Evolutionary conservation across 2,888 invertebrate genomes (phyloP).

Genomic region (Caenorhabditis becei): DNA sequence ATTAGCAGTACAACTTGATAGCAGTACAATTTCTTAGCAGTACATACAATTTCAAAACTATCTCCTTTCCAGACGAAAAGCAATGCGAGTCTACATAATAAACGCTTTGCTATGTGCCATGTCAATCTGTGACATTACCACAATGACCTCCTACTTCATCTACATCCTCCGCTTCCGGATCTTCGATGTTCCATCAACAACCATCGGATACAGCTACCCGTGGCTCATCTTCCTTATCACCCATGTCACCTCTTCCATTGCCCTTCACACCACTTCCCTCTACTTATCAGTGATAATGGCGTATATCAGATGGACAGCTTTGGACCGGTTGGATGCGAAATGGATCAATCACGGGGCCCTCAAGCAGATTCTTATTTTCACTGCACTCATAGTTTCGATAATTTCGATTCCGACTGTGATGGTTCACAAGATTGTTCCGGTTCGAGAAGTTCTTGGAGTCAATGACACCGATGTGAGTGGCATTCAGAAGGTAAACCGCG

Average conservation of each 20-base stretch:
- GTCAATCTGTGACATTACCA: constrained; percentile 79
- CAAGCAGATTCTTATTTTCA: constrained; percentile 76
- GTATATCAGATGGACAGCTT: constrained; percentile 76
- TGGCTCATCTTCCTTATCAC: constrained; percentile 73
- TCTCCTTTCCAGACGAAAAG: constrained; percentile 60
- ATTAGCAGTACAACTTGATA: neutral
- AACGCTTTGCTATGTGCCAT: constrained; percentile 73
- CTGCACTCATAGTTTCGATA: constrained; percentile 71
- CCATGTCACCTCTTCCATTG: constrained; percentile 75
- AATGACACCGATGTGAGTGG: constrained; percentile 47
- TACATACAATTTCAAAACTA: neutral
- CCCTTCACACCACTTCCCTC: constrained; percentile 78
- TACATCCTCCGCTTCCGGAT: constrained; percentile 78
- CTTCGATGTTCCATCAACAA: constrained; percentile 58
- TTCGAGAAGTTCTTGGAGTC: constrained; percentile 60
- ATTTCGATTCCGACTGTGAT: constrained; percentile 80
- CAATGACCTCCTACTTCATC: constrained; percentile 79
- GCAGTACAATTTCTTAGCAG: neutral
- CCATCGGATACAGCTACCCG: constrained; percentile 67
- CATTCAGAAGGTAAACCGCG: constrained; percentile 19
- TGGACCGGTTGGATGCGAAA: constrained; percentile 72
- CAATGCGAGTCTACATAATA: constrained; percentile 70
- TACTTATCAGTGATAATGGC: constrained; percentile 80
- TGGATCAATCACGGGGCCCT: constrained; percentile 73
- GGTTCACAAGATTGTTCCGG: constrained; percentile 78